Conservation (phyloP, 2,888 invertebrate genomes). For the Perizoma flavofasciatum region DNA sequence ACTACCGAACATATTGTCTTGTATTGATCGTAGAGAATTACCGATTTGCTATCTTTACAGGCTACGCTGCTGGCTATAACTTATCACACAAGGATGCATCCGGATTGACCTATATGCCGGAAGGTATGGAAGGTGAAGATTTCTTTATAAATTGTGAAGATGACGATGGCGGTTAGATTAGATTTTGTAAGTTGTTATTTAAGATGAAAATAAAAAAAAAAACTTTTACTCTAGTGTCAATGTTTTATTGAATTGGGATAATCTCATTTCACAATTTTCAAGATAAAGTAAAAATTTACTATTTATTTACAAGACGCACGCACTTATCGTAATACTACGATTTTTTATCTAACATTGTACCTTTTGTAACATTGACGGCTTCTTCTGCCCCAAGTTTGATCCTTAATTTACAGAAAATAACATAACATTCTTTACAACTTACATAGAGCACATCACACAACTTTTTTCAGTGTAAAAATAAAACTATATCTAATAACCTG, state of each 20-base stretch:
- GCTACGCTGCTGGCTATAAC: constrained; percentile 86
- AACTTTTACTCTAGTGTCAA: constrained; percentile 60
- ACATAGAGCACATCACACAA: constrained; percentile 67
- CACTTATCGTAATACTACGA: constrained; percentile 63
- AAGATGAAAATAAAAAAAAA: constrained; percentile 1
- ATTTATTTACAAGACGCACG: constrained; percentile 79
- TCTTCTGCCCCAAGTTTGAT: constrained; percentile 64
- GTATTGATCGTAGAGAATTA: background rate
- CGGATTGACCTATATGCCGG: constrained; percentile 86
- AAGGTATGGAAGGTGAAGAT: constrained; percentile 84
- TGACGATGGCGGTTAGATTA: constrained; percentile 28
- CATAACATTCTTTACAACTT: constrained; percentile 67
- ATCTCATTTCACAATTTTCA: constrained; percentile 80
- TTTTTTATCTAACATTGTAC: constrained; percentile 75
- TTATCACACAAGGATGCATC: constrained; percentile 80
- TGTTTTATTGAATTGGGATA: constrained; percentile 78
- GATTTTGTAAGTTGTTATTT: background rate
- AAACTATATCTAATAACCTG: constrained; percentile 25
- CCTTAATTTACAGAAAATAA: constrained; percentile 77
- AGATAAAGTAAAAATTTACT: constrained; percentile 78
- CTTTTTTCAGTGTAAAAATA: constrained; percentile 44
- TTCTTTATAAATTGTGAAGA: constrained; percentile 75
- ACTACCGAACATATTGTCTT: no score
- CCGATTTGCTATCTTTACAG: constrained; percentile 61
- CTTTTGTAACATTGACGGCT: constrained; percentile 68